Base-by-base conservation (phyloP, 2,888 invertebrate genomes). In the Chorisops tibialis region DNA sequence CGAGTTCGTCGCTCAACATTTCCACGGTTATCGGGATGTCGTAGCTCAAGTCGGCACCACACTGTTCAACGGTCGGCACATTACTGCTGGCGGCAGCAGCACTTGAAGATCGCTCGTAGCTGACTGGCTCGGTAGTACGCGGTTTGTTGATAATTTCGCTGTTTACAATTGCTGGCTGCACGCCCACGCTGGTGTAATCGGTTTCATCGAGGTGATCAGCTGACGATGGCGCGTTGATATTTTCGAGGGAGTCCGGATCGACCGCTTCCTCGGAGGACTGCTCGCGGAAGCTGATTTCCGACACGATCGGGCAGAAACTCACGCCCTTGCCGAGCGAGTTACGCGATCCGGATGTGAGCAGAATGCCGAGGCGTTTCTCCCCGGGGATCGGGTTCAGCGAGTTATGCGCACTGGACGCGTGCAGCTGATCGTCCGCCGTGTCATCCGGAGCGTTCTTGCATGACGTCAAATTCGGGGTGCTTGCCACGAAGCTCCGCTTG, bases 251-350 rank as follows among this genome's bases (percentile, higher is more conserved):
- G 19, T 63, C 63, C 12, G 62, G 62, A 9, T 63, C 63, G 6
- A 43, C 43, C 24, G 24, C 50, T 45, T 78, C 77, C 63, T 77
- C 77, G 4, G 82, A 83, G 63, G 83, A 84, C 65, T 82, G 79
- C 70, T 88, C 87, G 67, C 85, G 82, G 88, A 90, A 91, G 73
- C 87, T 87, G 64, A 90, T 88, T 77, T 90, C 88, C 50, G 88
- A 86, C 12, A 91, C 89, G 56, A 90, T 85, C 3, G 89, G 89
- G 69, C 87, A 88, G 74, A 91, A 91, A 70, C 88, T 89, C 24
- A 91, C 90, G 52, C 88, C 88, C 70, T 83, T 83, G 68, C 74
- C 72, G 30, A 78, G 73, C 1, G 77, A 78, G 4, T 71, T 71
- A 0, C 77, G 70, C 3, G 77, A 78, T n/a, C 51, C 62, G 4